Evolutionary conservation across 53 echinoderm and acorn worm species (phyloP).

Genomic region (Stichopus horrens): DNA sequence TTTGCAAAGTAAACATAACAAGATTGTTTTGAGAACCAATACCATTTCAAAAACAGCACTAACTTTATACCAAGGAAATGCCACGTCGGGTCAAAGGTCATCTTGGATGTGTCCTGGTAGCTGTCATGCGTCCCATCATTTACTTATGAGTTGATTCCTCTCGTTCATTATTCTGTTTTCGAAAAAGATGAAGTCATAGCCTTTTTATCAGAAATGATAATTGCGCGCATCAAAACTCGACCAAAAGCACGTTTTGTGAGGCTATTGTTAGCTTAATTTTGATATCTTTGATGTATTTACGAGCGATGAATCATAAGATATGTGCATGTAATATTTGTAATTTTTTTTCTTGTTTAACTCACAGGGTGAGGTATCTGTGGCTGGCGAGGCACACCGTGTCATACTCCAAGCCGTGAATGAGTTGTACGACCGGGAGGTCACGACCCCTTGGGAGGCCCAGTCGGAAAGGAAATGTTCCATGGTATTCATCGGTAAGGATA

Average conservation of each 20-base stretch:
- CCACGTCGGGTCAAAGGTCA: slow-evolving; percentile 29
- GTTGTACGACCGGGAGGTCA: slow-evolving; percentile 87
- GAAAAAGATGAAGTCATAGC: neutral
- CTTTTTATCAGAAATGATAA: slow-evolving; percentile 15
- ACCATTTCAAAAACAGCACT: neutral
- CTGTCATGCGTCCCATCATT: neutral
- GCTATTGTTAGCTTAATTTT: slow-evolving; percentile 39
- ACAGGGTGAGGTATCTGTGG: slow-evolving; percentile 86
- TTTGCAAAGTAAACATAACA: slow-evolving; percentile 31
- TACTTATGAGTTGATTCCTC: neutral
- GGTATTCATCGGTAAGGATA: slow-evolving; percentile 86
- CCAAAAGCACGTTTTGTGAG: slow-evolving; percentile 39
- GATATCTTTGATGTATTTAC: slow-evolving; percentile 30
- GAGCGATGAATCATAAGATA: slow-evolving; percentile 22
- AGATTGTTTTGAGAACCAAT: slow-evolving; percentile 36
- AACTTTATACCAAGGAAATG: neutral
- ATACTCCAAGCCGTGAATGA: slow-evolving; percentile 92
- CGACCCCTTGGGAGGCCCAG: slow-evolving; percentile 73
- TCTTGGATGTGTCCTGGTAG: neutral
- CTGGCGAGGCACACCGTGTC: slow-evolving; percentile 71
- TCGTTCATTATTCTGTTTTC: neutral
- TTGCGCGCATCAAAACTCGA: slow-evolving; percentile 12
- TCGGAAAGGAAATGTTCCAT: slow-evolving; percentile 63
- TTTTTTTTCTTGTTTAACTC: slow-evolving; percentile 29
- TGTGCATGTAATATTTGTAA: neutral